phyloP scores from a whole-genome alignment of 1,140 invertebrate genomes.

The Amyelois transitella region DNA sequence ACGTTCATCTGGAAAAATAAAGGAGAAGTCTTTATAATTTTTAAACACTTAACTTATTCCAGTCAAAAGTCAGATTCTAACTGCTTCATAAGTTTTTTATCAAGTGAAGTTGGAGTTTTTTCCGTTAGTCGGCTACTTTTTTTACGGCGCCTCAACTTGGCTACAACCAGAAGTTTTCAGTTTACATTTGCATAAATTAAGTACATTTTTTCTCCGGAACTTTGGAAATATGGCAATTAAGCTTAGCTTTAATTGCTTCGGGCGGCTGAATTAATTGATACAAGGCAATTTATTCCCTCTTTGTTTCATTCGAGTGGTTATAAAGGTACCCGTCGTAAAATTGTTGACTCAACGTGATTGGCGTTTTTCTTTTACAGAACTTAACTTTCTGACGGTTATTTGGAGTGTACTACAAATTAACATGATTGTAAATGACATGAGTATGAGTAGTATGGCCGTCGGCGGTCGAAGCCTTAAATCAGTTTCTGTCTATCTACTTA shows the following conservation, averaged over 20 bases:
- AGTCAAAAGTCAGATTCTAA: not conserved
- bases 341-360: not conserved
- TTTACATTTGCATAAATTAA: slow-evolving; percentile 9
- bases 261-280: slow-evolving; percentile 1
- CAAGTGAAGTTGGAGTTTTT: not conserved
- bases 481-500: no score
- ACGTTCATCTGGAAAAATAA: no score
- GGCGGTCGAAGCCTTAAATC: no score
- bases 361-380: not conserved
- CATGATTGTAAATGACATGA: no score
- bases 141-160: not conserved
- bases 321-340: not conserved
- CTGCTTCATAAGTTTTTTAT: not conserved
- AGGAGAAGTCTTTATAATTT: no score
- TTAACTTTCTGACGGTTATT: not conserved
- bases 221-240: slow-evolving; percentile 7
- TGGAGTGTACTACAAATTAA: not conserved
- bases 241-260: slow-evolving; percentile 9
- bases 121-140: not conserved
- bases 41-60: not conserved
- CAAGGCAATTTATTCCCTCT: not conserved
- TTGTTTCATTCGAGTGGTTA: not conserved
- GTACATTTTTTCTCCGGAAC: not conserved
- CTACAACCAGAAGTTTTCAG: not conserved
- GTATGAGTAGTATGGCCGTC: no score